Evolutionary conservation across 2,113 vertebrate species (phyloP).

Genomic region (Prunella fulvescens): DNA sequence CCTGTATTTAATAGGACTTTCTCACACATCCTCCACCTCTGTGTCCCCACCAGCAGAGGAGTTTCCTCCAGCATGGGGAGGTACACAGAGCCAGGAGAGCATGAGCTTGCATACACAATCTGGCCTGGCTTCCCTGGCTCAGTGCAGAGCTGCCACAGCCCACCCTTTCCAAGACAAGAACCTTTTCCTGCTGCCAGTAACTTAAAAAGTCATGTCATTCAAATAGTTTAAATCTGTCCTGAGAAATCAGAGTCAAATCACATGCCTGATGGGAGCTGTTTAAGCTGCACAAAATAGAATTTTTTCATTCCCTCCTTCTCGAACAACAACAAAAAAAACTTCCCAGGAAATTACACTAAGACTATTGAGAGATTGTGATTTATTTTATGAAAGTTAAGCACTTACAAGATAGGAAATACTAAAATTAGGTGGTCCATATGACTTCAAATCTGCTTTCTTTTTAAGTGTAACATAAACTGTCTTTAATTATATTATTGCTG

Average conservation of each 20-base stretch:
- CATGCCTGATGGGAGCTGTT: constrained; percentile 15
- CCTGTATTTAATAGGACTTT: neutral
- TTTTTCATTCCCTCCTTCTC: neutral
- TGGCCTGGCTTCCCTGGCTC: constrained; percentile 7
- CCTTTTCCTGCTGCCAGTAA: constrained; percentile 47
- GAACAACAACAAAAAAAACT: neutral
- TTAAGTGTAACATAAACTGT: neutral
- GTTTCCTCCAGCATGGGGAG: neutral
- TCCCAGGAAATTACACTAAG: neutral
- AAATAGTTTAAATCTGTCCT: constrained; percentile 50
- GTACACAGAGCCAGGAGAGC: neutral
- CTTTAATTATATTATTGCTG: neutral
- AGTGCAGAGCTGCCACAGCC: neutral
- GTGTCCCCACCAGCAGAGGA: neutral
- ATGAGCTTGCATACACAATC: neutral
- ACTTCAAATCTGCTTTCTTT: constrained; percentile 24
- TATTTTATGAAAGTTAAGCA: constrained; percentile 7
- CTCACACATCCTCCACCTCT: neutral
- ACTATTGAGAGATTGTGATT: neutral
- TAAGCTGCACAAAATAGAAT: neutral
- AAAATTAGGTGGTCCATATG: constrained; percentile 17
- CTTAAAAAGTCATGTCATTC: constrained; percentile 47
- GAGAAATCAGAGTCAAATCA: constrained; percentile 50
- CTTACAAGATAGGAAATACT: neutral
- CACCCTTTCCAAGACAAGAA: constrained; percentile 36